Evolutionary conservation across 2,797 vertebrate genomes (phyloP).

Genomic region (Intellagama lesueurii): DNA sequence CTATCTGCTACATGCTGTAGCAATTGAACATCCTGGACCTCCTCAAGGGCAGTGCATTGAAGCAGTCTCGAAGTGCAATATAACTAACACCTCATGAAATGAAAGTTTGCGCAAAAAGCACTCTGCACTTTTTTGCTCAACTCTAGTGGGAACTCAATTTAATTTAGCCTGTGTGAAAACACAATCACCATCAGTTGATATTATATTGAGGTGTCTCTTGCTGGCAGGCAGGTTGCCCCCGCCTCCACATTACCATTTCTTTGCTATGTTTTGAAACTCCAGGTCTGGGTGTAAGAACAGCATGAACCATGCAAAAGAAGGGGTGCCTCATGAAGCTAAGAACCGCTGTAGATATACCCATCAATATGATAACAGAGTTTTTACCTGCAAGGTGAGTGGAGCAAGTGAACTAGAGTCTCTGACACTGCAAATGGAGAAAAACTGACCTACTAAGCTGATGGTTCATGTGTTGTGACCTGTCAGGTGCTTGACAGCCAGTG

Average conservation of each 20-base stretch:
- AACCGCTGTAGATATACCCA: conserved; percentile 95
- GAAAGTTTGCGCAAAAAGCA: neutral
- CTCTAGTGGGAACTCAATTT: neutral
- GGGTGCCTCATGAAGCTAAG: conserved; percentile 89
- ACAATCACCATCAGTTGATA: neutral
- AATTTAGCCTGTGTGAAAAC: neutral
- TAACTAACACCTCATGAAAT: neutral
- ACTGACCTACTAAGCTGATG: neutral
- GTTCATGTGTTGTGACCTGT: neutral
- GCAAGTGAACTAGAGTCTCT: neutral
- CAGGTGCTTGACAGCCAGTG: neutral
- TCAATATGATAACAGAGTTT: conserved; percentile 96
- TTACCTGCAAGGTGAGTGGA: conserved; percentile 92
- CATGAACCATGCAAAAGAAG: conserved; percentile 98
- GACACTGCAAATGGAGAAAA: conserved; percentile 4
- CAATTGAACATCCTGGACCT: too few relatives aligned
- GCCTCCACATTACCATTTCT: neutral
- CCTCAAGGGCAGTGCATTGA: too few relatives aligned
- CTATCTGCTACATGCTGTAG: too few relatives aligned
- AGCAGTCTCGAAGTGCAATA: too few relatives aligned
- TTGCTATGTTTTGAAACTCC: conserved; percentile 51
- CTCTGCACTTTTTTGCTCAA: neutral
- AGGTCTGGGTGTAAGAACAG: conserved; percentile 96
- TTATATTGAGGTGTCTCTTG: neutral
- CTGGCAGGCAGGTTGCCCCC: neutral